Conservation (phyloP, 2,797 vertebrate genomes). For the Percopsis omiscomaycus region DNA sequence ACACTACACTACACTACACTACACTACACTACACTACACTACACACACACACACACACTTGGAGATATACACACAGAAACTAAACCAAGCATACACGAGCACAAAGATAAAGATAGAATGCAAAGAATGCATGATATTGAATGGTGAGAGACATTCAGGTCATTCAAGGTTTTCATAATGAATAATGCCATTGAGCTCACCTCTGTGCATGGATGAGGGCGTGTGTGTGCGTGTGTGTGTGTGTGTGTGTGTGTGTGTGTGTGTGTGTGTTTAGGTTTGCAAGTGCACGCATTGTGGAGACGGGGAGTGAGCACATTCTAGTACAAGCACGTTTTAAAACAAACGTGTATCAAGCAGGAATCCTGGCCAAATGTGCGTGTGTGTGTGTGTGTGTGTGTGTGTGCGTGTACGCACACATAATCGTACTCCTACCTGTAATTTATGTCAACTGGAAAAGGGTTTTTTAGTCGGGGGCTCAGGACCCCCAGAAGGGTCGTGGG, state of each 20-base stretch:
- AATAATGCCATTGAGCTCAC: background rate
- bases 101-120: background rate
- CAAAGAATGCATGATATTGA: background rate
- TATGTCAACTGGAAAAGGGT: too few relatives aligned
- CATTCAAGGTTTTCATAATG: conserved; percentile 4
- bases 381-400: conserved; percentile 24
- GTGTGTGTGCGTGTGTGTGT: too few relatives aligned
- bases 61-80: background rate
- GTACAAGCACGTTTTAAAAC: too few relatives aligned
- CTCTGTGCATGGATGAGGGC: background rate
- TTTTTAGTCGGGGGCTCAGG: too few relatives aligned
- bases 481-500: too few relatives aligned
- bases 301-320: too few relatives aligned
- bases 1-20: conserved; percentile 2
- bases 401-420: conserved; percentile 37
- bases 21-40: conserved; percentile 1
- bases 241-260: too few relatives aligned
- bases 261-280: too few relatives aligned
- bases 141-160: conserved; percentile 9
- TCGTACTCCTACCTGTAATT: too few relatives aligned
- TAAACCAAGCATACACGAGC: background rate
- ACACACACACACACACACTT: background rate
- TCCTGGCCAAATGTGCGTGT: conserved; percentile 10
- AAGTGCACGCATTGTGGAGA: too few relatives aligned
- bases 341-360: too few relatives aligned